Conservation (phyloP, 1,140 invertebrate genomes). For the Anthonomus grandis region DNA sequence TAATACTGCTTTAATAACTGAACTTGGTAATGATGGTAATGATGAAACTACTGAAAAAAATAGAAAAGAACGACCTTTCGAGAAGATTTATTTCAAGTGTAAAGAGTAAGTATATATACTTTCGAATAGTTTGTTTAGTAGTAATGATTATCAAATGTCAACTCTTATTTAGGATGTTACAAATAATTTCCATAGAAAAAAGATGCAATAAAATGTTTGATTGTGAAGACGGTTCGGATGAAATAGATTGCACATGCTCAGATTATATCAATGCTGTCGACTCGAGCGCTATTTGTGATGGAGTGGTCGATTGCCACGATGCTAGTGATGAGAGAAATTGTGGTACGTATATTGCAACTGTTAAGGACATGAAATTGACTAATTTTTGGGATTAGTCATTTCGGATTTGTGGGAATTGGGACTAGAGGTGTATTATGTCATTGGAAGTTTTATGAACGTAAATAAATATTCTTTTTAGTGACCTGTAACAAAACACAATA, state of each 20-base stretch:
- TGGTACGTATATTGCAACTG: slow-evolving; percentile 31
- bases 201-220: slow-evolving; percentile 69
- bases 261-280: slow-evolving; percentile 60
- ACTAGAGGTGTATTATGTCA: too few relatives aligned
- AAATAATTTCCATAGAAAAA: slow-evolving; percentile 57
- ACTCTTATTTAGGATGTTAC: slow-evolving; percentile 59
- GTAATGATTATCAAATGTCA: too few relatives aligned
- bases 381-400: too few relatives aligned
- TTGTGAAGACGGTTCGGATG: slow-evolving; percentile 81
- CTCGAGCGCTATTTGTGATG: slow-evolving; percentile 68
- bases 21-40: too few relatives aligned
- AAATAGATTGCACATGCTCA: slow-evolving; percentile 67
- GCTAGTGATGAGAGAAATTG: slow-evolving; percentile 57
- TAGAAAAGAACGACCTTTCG: too few relatives aligned
- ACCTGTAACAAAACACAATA: slow-evolving; percentile 56
- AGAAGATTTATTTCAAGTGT: too few relatives aligned
- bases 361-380: not conserved
- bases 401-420: too few relatives aligned
- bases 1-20: too few relatives aligned
- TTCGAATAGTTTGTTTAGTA: too few relatives aligned
- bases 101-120: too few relatives aligned
- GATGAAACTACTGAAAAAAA: too few relatives aligned
- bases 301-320: slow-evolving; percentile 72
- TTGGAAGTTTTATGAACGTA: too few relatives aligned
- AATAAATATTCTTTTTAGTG: slow-evolving; percentile 42